These are phyloP conservation scores for Drosophila siamana DNA, from an alignment of 2,888 invertebrate species.

Conservation along the genomic window DNA sequence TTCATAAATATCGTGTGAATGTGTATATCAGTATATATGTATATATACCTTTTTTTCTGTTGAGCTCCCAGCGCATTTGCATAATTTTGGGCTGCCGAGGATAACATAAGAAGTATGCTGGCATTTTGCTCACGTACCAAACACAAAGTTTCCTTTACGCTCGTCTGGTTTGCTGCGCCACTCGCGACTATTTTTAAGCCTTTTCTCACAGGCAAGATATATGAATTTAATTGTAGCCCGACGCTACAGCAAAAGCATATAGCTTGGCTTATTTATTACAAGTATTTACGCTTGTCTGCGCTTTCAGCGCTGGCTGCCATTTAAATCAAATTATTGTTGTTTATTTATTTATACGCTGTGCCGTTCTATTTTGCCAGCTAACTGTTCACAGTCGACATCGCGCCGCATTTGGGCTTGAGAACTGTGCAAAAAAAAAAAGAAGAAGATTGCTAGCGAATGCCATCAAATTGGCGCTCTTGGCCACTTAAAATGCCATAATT, in stretches of 20 bases:
- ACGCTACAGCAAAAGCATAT: too few relatives aligned
- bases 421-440: conserved; percentile 25
- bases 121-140: conserved; percentile 73
- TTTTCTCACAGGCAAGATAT: conserved; percentile 37
- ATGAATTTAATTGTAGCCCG: background rate
- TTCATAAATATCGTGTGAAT: conserved; percentile 66
- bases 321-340: conserved; percentile 59
- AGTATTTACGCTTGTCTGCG: conserved; percentile 63
- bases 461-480: conserved; percentile 61
- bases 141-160: conserved; percentile 62
- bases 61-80: conserved; percentile 46
- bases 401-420: conserved; percentile 46
- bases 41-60: too few relatives aligned
- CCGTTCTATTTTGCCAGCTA: conserved; percentile 43
- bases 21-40: too few relatives aligned
- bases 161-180: conserved; percentile 2
- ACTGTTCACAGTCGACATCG: conserved; percentile 53
- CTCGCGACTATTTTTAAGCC: conserved; percentile 44
- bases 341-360: conserved; percentile 24
- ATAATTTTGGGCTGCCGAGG: conserved; percentile 68
- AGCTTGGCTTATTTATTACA: conserved; percentile 42
- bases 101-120: conserved; percentile 44
- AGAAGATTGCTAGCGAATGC: conserved; percentile 22
- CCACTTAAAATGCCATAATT: conserved; percentile 80
- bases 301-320: conserved; percentile 60